Evolutionary conservation across 2,113 vertebrate genomes (phyloP).

Genomic region (Actenoides hombroni): DNA sequence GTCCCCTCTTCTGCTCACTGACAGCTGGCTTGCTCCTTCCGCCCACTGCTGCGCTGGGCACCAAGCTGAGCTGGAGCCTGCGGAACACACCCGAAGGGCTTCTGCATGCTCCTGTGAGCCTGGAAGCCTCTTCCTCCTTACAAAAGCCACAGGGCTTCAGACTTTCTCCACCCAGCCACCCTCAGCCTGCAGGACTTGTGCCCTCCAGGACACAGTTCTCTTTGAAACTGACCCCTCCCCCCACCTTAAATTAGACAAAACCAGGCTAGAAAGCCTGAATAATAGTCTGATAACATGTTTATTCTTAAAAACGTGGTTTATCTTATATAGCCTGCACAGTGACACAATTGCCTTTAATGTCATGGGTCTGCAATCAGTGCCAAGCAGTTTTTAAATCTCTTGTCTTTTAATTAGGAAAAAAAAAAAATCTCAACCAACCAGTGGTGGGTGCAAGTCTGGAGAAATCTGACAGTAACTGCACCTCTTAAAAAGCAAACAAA

Average conservation of each 20-base stretch:
- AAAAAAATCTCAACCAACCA: neutral
- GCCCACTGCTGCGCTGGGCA: fast-evolving
- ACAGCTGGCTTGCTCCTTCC: neutral
- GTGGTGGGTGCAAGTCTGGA: neutral
- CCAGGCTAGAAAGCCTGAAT: neutral
- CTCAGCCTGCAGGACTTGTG: neutral
- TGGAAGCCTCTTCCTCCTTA: neutral
- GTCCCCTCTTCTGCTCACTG: neutral
- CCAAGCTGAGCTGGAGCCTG: neutral
- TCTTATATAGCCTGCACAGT: neutral
- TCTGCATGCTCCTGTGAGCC: neutral
- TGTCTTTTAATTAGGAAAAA: neutral
- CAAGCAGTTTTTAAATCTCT: neutral
- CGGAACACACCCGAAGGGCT: neutral
- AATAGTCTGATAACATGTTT: neutral
- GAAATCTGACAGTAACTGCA: neutral
- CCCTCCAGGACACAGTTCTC: neutral
- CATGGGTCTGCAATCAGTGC: neutral
- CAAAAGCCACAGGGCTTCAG: neutral
- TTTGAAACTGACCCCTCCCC: neutral
- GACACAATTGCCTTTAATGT: neutral
- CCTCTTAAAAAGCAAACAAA: neutral
- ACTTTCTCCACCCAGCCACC: neutral
- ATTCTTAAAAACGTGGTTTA: neutral
- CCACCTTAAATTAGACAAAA: neutral